These are phyloP conservation scores for Cyphomyrmex costatus DNA, from an alignment of 1,140 invertebrate genomes.

Conservation along the genomic window DNA sequence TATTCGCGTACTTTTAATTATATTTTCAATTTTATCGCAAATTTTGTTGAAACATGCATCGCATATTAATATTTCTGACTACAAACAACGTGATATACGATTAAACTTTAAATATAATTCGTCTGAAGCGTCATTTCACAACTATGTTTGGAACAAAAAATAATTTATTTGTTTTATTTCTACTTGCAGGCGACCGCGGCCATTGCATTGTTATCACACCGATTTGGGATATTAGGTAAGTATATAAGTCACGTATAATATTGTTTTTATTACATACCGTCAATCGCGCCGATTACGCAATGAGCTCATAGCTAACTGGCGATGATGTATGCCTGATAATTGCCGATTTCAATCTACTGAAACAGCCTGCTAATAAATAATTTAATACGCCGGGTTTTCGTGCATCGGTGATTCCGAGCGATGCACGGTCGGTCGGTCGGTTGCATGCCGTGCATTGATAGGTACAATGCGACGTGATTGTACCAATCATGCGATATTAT, in stretches of 20 bases:
- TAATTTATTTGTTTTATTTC: not conserved
- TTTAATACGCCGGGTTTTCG: constrained; percentile 64
- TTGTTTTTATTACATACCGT: constrained; percentile 18
- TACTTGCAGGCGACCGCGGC: not conserved
- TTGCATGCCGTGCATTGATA: constrained; percentile 83
- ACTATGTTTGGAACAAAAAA: not conserved
- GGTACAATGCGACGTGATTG: constrained; percentile 81
- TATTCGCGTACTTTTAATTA: constrained; percentile 39
- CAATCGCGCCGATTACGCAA: constrained; percentile 52
- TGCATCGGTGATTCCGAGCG: constrained; percentile 65
- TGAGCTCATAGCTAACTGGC: constrained; percentile 16
- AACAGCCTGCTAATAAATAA: constrained; percentile 62
- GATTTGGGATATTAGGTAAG: not conserved
- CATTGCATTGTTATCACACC: too few relatives aligned
- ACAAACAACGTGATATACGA: not conserved
- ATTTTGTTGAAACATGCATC: not conserved
- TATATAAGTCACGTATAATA: constrained; percentile 32
- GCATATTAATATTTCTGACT: constrained; percentile 1
- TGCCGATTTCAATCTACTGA: constrained; percentile 69
- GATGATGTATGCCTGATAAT: constrained; percentile 43
- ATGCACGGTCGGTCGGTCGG: constrained; percentile 68
- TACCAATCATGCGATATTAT: constrained; percentile 85
- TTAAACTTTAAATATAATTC: constrained; percentile 7
- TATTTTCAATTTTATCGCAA: constrained; percentile 17
- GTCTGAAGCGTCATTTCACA: not conserved